Evolutionary conservation across 2,113 vertebrate genomes (phyloP).

Genomic region (Oenanthe melanoleuca): DNA sequence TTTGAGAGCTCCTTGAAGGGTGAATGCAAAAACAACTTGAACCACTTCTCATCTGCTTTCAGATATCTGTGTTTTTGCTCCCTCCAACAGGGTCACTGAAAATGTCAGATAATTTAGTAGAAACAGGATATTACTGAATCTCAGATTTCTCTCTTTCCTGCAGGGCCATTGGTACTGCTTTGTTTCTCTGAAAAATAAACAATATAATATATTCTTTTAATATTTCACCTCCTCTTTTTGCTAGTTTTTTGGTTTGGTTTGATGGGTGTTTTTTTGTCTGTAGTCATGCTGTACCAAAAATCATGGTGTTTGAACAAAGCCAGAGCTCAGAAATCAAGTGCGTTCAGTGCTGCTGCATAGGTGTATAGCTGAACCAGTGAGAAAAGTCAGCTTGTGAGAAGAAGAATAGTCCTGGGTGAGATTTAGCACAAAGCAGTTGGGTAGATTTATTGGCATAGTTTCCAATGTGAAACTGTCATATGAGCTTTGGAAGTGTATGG

Average conservation of each 20-base stretch:
- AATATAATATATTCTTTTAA: neutral
- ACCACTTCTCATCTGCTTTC: neutral
- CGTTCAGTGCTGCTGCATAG: neutral
- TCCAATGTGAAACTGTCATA: neutral
- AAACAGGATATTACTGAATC: neutral
- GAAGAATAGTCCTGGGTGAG: neutral
- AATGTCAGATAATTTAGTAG: neutral
- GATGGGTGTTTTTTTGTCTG: neutral
- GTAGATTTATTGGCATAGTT: neutral
- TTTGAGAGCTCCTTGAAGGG: neutral
- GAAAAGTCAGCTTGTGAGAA: neutral
- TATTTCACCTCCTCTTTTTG: neutral
- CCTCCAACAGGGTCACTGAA: conserved; percentile 28
- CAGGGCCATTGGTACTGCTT: rapidly evolving
- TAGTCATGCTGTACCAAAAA: neutral
- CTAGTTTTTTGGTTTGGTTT: neutral
- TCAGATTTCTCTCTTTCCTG: neutral
- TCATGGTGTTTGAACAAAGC: neutral
- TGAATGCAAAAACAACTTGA: neutral
- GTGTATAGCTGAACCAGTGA: neutral
- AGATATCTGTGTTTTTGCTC: conserved; percentile 53
- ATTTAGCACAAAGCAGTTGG: neutral
- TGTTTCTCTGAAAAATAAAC: neutral
- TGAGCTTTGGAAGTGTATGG: neutral
- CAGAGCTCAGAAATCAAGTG: neutral